phyloP scores from a whole-genome alignment of 2,797 vertebrate genomes.

The Cichlasoma orientale region DNA sequence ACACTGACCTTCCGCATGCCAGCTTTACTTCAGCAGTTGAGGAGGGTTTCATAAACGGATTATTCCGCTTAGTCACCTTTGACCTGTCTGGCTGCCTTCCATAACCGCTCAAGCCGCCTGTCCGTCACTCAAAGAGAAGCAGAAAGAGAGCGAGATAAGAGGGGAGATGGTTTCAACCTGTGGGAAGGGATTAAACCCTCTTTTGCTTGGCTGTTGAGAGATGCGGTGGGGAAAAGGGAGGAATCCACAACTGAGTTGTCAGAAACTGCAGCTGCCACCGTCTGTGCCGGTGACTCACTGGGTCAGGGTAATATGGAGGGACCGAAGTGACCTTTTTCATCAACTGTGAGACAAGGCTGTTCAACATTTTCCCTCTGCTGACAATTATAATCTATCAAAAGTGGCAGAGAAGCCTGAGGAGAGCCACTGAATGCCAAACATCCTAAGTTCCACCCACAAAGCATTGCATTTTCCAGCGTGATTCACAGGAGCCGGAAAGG shows the following conservation, averaged over 20 bases:
- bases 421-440: constrained; percentile 44
- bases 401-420: constrained; percentile 22
- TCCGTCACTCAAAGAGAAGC: constrained; percentile 68
- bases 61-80: constrained; percentile 75
- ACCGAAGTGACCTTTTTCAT: constrained; percentile 53
- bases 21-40: constrained; percentile 59
- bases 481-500: constrained; percentile 3
- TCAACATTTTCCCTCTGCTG: constrained; percentile 42
- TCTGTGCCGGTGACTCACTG: constrained; percentile 43
- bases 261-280: not conserved
- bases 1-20: constrained; percentile 69
- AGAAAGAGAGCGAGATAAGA: constrained; percentile 54
- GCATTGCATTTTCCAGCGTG: constrained; percentile 8
- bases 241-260: constrained; percentile 35
- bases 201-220: constrained; percentile 31
- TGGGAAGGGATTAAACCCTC: constrained; percentile 56
- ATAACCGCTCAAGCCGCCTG: constrained; percentile 58
- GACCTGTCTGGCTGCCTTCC: constrained; percentile 61
- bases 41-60: constrained; percentile 76
- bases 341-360: constrained; percentile 44
- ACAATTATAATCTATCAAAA: constrained; percentile 62
- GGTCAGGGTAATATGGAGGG: constrained; percentile 35
- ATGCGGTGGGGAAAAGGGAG: not conserved
- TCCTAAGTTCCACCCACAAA: constrained; percentile 30
- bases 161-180: constrained; percentile 55